Evolutionary conservation across 30 jellyfish, hydroid and myxozoan species (phyloP).

Genomic region (Hydra vulgaris): DNA sequence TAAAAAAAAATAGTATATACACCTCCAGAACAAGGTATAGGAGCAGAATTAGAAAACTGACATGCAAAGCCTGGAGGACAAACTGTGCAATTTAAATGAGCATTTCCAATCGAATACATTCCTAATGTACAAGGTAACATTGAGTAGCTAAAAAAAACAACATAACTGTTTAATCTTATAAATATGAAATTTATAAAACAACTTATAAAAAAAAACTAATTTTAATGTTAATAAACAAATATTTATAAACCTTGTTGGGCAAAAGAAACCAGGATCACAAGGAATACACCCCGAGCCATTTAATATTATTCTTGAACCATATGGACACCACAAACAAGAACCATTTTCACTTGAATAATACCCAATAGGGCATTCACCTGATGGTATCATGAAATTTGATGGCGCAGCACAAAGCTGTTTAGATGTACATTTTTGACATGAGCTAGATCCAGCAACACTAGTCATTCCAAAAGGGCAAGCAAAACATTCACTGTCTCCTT

Average conservation of each 20-base stretch:
- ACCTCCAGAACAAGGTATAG: conserved; percentile 85
- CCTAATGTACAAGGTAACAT: conserved; percentile 69
- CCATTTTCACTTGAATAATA: conserved; percentile 64
- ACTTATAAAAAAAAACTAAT: too few species aligned
- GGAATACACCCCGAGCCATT: conserved; percentile 94
- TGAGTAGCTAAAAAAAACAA: conserved; percentile 26
- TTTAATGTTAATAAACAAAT: not conserved
- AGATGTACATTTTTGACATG: conserved; percentile 72
- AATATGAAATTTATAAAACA: too few species aligned
- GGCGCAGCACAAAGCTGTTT: conserved; percentile 75
- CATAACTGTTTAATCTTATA: too few species aligned
- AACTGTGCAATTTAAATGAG: conserved; percentile 50
- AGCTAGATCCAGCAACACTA: conserved; percentile 71
- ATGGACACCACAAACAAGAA: conserved; percentile 40
- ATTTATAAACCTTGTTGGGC: conserved; percentile 35
- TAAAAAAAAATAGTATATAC: not conserved
- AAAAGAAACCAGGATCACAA: conserved; percentile 80
- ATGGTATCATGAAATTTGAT: conserved; percentile 25
- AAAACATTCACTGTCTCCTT: conserved; percentile 50
- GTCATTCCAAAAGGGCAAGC: conserved; percentile 71
- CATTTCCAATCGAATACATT: conserved; percentile 82
- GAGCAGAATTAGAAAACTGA: conserved; percentile 56
- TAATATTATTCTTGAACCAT: conserved; percentile 47
- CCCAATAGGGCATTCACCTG: conserved; percentile 70
- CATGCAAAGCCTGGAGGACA: conserved; percentile 94